Conservation (phyloP, 2,888 invertebrate genomes). For the Tortrix viridana region DNA sequence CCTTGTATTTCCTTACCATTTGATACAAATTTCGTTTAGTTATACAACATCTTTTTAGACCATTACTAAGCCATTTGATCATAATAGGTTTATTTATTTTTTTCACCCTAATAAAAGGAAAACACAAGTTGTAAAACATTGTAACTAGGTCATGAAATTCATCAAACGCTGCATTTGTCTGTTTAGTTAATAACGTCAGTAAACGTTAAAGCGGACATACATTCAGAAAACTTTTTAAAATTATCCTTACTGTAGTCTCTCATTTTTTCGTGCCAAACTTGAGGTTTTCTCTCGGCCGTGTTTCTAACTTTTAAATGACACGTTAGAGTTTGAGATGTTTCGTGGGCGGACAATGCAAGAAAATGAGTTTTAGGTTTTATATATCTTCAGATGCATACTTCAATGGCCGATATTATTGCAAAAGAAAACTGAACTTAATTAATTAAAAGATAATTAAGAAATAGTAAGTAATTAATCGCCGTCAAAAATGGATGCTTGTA, state of each 20-base stretch:
- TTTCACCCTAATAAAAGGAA: too few relatives aligned
- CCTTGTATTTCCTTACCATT: not conserved
- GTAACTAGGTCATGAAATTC: too few relatives aligned
- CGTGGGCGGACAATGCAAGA: not conserved
- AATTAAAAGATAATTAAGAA: too few relatives aligned
- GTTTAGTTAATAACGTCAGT: too few relatives aligned
- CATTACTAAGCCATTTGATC: not conserved
- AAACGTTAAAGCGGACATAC: not conserved
- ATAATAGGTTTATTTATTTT: not conserved
- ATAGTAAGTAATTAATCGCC: too few relatives aligned
- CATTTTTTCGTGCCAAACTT: not conserved
- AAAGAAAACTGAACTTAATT: too few relatives aligned
- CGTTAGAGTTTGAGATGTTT: not conserved
- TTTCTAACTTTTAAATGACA: not conserved
- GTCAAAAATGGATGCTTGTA: too few relatives aligned
- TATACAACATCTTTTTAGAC: not conserved
- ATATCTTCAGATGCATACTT: too few relatives aligned
- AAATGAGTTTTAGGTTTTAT: not conserved
- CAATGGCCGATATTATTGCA: too few relatives aligned
- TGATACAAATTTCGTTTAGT: not conserved
- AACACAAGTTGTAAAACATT: too few relatives aligned
- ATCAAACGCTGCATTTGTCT: too few relatives aligned
- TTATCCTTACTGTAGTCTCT: constrained; percentile 1
- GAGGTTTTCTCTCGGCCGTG: not conserved
- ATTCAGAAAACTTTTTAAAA: not conserved